These are phyloP conservation scores for Monodelphis domestica DNA, from an alignment of 2,797 vertebrate species.

Conservation along the genomic window DNA sequence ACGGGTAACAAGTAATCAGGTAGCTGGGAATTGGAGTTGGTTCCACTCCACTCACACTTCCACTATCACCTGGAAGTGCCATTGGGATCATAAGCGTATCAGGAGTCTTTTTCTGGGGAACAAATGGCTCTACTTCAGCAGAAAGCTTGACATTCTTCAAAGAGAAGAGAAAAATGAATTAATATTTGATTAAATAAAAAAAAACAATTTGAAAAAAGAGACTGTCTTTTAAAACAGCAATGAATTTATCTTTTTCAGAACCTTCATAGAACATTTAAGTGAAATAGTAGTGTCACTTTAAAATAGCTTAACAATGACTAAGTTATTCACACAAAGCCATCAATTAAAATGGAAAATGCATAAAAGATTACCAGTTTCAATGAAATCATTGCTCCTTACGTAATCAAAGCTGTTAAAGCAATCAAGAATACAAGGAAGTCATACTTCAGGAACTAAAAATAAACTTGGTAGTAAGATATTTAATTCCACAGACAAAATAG, in stretches of 20 bases:
- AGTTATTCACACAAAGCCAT: slow-evolving; percentile 40
- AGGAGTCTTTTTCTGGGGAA: slow-evolving; percentile 97
- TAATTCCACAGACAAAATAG: slow-evolving; percentile 38
- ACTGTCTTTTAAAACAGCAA: slow-evolving; percentile 23
- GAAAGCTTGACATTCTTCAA: slow-evolving; percentile 97
- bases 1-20: slow-evolving; percentile 99
- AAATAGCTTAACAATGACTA: slow-evolving; percentile 8
- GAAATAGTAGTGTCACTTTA: background rate
- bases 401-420: slow-evolving; percentile 64
- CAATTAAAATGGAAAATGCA: slow-evolving; percentile 48
- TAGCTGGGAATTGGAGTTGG: slow-evolving; percentile 97
- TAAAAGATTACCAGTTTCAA: slow-evolving; percentile 44
- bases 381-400: slow-evolving; percentile 56
- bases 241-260: slow-evolving; percentile 5
- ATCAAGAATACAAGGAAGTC: slow-evolving; percentile 55
- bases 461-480: slow-evolving; percentile 44
- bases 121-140: slow-evolving; percentile 98
- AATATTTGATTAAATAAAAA: slow-evolving; percentile 15
- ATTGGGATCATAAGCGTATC: slow-evolving; percentile 93
- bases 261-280: slow-evolving; percentile 14
- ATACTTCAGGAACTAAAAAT: slow-evolving; percentile 57
- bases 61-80: slow-evolving; percentile 90
- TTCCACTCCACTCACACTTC: slow-evolving; percentile 89
- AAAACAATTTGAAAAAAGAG: slow-evolving; percentile 27
- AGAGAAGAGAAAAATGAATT: slow-evolving; percentile 45